A percentile compares a stretch with the other conserved stretches of the same genome.
phyloP scores from a whole-genome alignment of 2,888 invertebrate genomes.

The Melipona bicolor region DNA sequence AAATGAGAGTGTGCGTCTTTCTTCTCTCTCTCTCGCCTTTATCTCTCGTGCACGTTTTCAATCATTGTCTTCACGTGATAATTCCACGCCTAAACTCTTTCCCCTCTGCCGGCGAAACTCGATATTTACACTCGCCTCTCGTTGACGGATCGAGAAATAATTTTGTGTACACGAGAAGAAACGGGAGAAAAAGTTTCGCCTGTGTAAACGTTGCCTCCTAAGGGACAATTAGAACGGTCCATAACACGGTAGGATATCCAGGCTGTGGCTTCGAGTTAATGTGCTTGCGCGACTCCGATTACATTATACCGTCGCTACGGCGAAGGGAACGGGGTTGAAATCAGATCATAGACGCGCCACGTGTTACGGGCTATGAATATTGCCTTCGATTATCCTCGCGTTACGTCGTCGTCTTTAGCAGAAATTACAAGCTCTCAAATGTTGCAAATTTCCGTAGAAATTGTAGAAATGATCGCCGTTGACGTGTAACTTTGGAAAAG shows the following conservation, averaged over 20 bases:
- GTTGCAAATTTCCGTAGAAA: neutral
- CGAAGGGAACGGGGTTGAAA: conserved; percentile 56
- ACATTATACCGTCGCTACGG: conserved; percentile 56
- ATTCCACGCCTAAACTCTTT: conserved; percentile 24
- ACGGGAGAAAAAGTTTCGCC: conserved; percentile 54
- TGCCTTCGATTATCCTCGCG: conserved; percentile 40
- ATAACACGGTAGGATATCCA: conserved; percentile 52
- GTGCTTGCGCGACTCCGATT: conserved; percentile 67
- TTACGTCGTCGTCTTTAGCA: neutral
- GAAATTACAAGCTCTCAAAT: no score
- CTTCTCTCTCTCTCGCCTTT: neutral
- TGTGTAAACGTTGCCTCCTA: conserved; percentile 57
- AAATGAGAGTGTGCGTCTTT: neutral
- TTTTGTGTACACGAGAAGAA: conserved; percentile 65
- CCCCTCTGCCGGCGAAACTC: conserved; percentile 35
- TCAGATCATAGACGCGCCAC: conserved; percentile 53
- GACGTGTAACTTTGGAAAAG: neutral
- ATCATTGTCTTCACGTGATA: conserved; percentile 17
- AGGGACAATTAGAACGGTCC: conserved; percentile 70
- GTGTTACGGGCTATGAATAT: conserved; percentile 36
- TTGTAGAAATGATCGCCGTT: neutral
- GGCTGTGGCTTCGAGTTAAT: conserved; percentile 61
- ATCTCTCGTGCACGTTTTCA: neutral
- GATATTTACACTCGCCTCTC: conserved; percentile 47
- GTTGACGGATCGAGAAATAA: conserved; percentile 68